Conservation (phyloP, 2,113 vertebrate species). For the Grus americana region DNA sequence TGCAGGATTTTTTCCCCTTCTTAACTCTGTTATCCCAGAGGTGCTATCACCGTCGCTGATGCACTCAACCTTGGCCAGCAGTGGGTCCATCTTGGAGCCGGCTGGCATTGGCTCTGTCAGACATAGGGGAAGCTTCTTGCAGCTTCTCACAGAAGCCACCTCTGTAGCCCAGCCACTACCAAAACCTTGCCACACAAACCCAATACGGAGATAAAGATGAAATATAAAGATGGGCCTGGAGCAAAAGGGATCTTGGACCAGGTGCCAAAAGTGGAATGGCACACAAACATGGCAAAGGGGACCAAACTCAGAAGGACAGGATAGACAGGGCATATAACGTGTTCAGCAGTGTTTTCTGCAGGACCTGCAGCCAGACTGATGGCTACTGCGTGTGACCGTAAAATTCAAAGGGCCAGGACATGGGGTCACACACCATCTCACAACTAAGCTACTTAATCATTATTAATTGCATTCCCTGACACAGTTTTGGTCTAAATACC, state of each 20-base stretch:
- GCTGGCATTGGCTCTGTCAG: no score
- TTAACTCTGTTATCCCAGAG: no score
- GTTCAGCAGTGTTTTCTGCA: not conserved
- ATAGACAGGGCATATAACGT: not conserved
- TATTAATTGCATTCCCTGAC: not conserved
- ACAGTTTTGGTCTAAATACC: not conserved
- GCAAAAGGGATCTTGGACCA: not conserved
- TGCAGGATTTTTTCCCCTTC: no score
- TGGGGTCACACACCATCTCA: not conserved
- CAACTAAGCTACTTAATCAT: not conserved
- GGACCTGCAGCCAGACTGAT: rapidly evolving
- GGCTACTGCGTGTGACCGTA: not conserved
- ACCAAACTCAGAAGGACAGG: not conserved
- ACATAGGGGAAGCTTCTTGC: no score
- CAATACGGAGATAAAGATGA: not conserved
- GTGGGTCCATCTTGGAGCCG: no score
- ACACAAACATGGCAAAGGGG: not conserved
- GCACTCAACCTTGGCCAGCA: no score
- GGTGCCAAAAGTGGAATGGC: not conserved
- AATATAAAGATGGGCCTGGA: not conserved
- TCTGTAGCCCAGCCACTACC: no score
- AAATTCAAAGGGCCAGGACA: not conserved
- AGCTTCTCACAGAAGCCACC: no score
- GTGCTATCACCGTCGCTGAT: no score
- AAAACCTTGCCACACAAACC: no score